phyloP scores from a whole-genome alignment of 2,113 vertebrate genomes.

The Shinisaurus crocodilurus region DNA sequence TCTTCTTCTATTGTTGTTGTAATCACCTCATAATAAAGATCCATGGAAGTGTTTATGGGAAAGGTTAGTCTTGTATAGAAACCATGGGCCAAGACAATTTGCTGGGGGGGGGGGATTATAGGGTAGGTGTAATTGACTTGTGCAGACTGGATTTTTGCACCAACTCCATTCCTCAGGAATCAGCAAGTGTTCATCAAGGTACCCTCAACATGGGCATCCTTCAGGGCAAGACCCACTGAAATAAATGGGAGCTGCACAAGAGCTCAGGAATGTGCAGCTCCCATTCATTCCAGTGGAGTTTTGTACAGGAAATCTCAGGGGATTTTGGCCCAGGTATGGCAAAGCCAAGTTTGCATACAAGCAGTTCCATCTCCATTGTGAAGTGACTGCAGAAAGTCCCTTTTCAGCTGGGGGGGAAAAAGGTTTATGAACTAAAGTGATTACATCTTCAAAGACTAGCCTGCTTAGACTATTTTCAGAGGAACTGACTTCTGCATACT shows the following conservation, averaged over 20 bases:
- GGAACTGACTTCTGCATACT: not conserved
- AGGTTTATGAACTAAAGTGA: conserved; percentile 8
- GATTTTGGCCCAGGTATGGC: too few species aligned
- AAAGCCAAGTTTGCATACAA: not conserved
- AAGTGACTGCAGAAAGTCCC: not conserved
- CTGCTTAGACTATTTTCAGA: conserved; percentile 1
- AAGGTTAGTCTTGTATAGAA: not conserved
- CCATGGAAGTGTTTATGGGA: not conserved
- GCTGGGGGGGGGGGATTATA: too few species aligned
- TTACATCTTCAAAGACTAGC: not conserved
- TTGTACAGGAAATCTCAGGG: not conserved
- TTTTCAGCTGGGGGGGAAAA: not conserved
- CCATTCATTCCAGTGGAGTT: conserved; percentile 11
- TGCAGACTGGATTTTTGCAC: not conserved
- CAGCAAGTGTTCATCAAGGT: not conserved
- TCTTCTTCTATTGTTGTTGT: not conserved
- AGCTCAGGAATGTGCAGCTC: not conserved
- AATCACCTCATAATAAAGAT: not conserved
- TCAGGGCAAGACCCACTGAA: not conserved
- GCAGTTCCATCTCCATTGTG: not conserved
- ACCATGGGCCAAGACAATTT: conserved; percentile 53
- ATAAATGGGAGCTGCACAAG: too few species aligned
- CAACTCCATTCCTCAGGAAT: not conserved
- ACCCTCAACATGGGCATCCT: not conserved
- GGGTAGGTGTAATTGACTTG: not conserved